phyloP scores from a whole-genome alignment of 1,140 invertebrate genomes.

The Schlechtendalia chinensis region DNA sequence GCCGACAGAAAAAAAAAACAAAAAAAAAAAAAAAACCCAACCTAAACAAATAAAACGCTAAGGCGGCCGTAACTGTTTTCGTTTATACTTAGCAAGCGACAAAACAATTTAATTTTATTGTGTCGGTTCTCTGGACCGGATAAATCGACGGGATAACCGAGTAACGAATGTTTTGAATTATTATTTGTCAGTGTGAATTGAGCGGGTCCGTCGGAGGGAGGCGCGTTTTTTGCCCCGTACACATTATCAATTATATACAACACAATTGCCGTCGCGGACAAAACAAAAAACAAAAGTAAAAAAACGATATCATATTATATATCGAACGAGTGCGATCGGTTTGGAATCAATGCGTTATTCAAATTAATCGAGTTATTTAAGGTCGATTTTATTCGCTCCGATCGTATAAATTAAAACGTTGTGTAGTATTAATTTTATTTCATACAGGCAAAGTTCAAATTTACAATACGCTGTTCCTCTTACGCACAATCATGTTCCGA shows the following conservation, averaged over 20 bases:
- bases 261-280: neutral
- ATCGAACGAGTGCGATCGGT: neutral
- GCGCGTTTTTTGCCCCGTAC: neutral
- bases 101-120: constrained; percentile 38
- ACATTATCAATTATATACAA: too few species aligned
- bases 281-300: too few species aligned
- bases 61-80: constrained; percentile 22
- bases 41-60: constrained; percentile 7
- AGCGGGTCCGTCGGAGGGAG: neutral
- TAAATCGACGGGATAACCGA: constrained; percentile 38
- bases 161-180: constrained; percentile 32
- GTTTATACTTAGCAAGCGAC: constrained; percentile 26
- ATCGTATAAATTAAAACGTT: too few species aligned
- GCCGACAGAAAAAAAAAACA: neutral
- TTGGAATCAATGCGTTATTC: constrained; percentile 1
- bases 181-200: neutral
- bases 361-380: constrained; percentile 11
- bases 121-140: constrained; percentile 5
- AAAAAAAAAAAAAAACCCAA: neutral
- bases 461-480: too few species aligned
- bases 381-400: too few species aligned
- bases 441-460: too few species aligned
- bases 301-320: neutral
- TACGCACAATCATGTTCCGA: too few species aligned
- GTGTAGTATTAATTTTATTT: too few species aligned